Conservation (phyloP, 2,113 vertebrate species). For the Trogon surrucura region DNA sequence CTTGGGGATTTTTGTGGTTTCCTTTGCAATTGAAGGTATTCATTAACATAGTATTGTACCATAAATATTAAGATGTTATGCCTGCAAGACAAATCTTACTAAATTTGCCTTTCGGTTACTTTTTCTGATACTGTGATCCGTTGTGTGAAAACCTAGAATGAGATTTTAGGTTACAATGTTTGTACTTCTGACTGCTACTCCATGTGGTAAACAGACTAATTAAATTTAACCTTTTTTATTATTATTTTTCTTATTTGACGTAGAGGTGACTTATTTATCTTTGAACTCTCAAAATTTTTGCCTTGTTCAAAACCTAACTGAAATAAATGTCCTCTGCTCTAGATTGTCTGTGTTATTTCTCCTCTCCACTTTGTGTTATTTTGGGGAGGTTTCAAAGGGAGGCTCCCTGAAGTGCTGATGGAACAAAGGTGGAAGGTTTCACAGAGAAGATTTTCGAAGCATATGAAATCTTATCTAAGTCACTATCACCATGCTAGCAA, state of each 20-base stretch:
- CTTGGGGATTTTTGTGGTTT: not conserved
- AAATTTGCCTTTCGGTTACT: not conserved
- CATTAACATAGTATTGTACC: not conserved
- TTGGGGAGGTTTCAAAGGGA: not conserved
- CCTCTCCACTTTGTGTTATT: not conserved
- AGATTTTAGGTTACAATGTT: not conserved
- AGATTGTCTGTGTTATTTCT: constrained; percentile 36
- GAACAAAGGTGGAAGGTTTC: not conserved
- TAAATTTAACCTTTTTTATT: not conserved
- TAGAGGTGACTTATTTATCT: not conserved
- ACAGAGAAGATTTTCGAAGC: not conserved
- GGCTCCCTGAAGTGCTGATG: not conserved
- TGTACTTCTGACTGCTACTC: not conserved
- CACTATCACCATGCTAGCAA: fast-evolving
- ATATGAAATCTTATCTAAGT: not conserved
- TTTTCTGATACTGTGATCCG: not conserved
- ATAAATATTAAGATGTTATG: not conserved
- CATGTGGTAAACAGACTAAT: not conserved
- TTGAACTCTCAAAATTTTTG: not conserved
- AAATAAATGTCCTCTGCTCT: constrained; percentile 34
- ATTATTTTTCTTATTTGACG: not conserved
- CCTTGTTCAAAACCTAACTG: not conserved
- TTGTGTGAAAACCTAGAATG: not conserved
- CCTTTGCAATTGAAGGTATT: not conserved
- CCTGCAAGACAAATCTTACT: not conserved